These are phyloP conservation scores for Xiphophorus maculatus DNA, from an alignment of 2,113 vertebrate genomes.

Conservation along the genomic window DNA sequence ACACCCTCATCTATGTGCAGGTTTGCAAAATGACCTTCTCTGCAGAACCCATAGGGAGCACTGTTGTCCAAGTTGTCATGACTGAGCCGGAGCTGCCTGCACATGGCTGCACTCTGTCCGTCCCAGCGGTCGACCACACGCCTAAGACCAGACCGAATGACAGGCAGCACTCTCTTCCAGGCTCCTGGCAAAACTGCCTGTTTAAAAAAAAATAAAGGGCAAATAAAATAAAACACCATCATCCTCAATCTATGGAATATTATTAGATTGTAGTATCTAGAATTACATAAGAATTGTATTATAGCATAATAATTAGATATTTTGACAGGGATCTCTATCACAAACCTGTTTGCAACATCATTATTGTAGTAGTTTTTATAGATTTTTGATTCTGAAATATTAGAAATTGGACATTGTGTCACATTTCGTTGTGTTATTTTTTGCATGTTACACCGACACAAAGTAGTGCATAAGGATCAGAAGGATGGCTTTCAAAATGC, in stretches of 20 bases:
- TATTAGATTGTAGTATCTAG: too few relatives aligned
- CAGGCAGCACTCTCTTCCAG: constrained; percentile 33
- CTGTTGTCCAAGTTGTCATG: constrained; percentile 72
- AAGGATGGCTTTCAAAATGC: too few relatives aligned
- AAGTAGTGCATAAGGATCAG: too few relatives aligned
- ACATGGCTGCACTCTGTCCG: constrained; percentile 38
- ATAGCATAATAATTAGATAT: neutral
- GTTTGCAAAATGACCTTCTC: constrained; percentile 52
- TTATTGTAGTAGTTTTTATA: too few relatives aligned
- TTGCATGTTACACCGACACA: too few relatives aligned
- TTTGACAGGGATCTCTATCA: neutral
- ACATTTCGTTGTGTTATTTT: too few relatives aligned
- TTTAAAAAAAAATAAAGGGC: neutral
- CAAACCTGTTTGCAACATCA: neutral
- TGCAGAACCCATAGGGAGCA: constrained; percentile 67
- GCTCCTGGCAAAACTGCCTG: neutral
- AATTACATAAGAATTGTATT: neutral
- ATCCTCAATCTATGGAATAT: neutral
- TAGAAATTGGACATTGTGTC: too few relatives aligned
- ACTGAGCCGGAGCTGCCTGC: constrained; percentile 9
- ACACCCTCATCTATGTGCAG: constrained; percentile 22
- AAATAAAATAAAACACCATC: neutral
- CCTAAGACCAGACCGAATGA: constrained; percentile 54
- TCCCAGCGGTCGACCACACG: constrained; percentile 51
- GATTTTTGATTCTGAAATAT: too few relatives aligned